Conservation (phyloP, 2,888 invertebrate genomes). For the Agrochola macilenta region DNA sequence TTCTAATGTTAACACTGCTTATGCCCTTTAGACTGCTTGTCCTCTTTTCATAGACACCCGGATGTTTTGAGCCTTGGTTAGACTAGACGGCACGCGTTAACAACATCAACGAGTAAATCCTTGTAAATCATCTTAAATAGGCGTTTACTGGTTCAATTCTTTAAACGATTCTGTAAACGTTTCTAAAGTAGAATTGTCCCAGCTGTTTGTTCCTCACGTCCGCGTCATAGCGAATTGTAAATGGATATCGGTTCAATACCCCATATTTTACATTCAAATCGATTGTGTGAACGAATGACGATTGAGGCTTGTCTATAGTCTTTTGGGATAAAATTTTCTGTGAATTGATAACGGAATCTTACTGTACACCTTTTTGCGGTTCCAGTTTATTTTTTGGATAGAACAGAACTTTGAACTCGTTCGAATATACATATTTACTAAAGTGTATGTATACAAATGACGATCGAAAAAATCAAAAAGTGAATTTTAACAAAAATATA, state of each 20-base stretch:
- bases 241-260: constrained; percentile 74
- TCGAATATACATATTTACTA: constrained; percentile 12
- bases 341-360: constrained; percentile 33
- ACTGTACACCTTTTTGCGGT: constrained; percentile 22
- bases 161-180: constrained; percentile 35
- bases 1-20: constrained; percentile 67
- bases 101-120: constrained; percentile 29
- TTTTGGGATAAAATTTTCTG: constrained; percentile 53
- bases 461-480: not conserved
- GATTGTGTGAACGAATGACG: constrained; percentile 63
- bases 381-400: constrained; percentile 21
- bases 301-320: constrained; percentile 57
- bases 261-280: constrained; percentile 74
- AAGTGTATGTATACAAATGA: constrained; percentile 1
- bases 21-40: constrained; percentile 76
- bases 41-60: constrained; percentile 74
- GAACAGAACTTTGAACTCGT: constrained; percentile 21
- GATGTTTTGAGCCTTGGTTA: constrained; percentile 67
- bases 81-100: constrained; percentile 43
- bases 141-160: constrained; percentile 25
- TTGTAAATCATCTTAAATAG: constrained; percentile 42
- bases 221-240: constrained; percentile 70
- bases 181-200: constrained; percentile 51
- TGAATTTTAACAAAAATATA: constrained; percentile 31
- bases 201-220: constrained; percentile 67